phyloP scores from a whole-genome alignment of 2,113 vertebrate species.

The Sclerurus mexicanus region DNA sequence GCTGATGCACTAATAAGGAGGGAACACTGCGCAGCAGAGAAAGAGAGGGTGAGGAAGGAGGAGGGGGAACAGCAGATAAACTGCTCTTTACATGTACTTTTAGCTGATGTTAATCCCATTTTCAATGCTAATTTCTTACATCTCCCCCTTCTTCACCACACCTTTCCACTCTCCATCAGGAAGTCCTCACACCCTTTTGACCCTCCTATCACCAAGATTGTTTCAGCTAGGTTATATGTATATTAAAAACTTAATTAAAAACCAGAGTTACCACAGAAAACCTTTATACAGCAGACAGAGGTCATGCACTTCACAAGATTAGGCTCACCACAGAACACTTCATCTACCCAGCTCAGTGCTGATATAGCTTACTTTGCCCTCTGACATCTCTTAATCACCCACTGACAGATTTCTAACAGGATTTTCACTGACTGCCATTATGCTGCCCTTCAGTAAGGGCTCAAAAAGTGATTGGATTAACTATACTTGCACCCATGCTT shows the following conservation, averaged over 20 bases:
- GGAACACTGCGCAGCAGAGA: neutral
- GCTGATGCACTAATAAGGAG: neutral
- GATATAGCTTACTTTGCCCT: conserved; percentile 41
- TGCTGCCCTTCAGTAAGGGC: neutral
- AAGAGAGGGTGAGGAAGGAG: neutral
- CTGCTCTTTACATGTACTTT: neutral
- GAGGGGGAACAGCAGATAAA: conserved; percentile 13
- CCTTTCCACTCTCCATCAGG: neutral
- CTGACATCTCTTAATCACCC: conserved; percentile 59
- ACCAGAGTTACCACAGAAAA: neutral
- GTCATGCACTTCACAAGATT: conserved; percentile 38
- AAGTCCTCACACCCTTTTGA: neutral
- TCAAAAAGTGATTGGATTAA: neutral
- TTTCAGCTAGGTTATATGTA: conserved; percentile 10
- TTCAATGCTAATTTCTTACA: neutral
- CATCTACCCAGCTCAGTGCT: conserved; percentile 18
- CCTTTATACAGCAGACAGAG: neutral
- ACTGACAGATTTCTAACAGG: conserved; percentile 50
- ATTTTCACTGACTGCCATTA: neutral
- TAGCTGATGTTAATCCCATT: conserved; percentile 41
- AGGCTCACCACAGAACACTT: conserved; percentile 37
- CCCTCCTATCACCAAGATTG: neutral
- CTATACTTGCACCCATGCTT: neutral
- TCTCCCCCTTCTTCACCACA: neutral
- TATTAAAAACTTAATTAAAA: conserved; percentile 25